Conservation (phyloP, 1,140 invertebrate species). For the Dendrolimus punctatus region DNA sequence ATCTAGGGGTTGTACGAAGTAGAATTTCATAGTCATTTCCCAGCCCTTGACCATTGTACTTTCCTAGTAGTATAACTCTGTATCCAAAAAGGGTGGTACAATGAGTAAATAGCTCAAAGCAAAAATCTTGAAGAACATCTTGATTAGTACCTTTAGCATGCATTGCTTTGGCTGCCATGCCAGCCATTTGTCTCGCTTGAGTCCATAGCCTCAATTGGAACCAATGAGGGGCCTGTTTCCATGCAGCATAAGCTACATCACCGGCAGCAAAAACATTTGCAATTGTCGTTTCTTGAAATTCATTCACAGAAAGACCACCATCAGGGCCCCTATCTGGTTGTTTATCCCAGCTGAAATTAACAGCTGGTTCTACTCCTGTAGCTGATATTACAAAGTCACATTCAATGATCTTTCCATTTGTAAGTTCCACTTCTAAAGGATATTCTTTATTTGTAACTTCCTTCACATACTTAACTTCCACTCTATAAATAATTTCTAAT, state of each 20-base stretch:
- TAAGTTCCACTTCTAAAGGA: conserved; percentile 83
- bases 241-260: conserved; percentile 89
- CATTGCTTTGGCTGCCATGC: conserved; percentile 95
- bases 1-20: conserved; percentile 85
- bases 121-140: conserved; percentile 88
- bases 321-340: conserved; percentile 77
- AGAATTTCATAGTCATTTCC: conserved; percentile 90
- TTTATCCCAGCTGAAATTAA: conserved; percentile 72
- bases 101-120: conserved; percentile 98
- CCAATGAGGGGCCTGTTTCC: conserved; percentile 89
- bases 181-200: conserved; percentile 97
- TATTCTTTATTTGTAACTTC: conserved; percentile 67
- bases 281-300: conserved; percentile 87
- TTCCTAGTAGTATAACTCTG: conserved; percentile 94
- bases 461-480: conserved; percentile 76
- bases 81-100: conserved; percentile 96
- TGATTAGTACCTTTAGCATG: conserved; percentile 75
- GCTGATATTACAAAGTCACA: conserved; percentile 97
- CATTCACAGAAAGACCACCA: conserved; percentile 87
- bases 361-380: conserved; percentile 90
- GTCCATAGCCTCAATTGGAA: conserved; percentile 98
- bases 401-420: conserved; percentile 81
- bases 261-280: conserved; percentile 93
- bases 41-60: conserved; percentile 95
- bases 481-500: conserved; percentile 78